Evolutionary conservation across 2,797 vertebrate species (phyloP).

Genomic region (Protosalanx chinensis): DNA sequence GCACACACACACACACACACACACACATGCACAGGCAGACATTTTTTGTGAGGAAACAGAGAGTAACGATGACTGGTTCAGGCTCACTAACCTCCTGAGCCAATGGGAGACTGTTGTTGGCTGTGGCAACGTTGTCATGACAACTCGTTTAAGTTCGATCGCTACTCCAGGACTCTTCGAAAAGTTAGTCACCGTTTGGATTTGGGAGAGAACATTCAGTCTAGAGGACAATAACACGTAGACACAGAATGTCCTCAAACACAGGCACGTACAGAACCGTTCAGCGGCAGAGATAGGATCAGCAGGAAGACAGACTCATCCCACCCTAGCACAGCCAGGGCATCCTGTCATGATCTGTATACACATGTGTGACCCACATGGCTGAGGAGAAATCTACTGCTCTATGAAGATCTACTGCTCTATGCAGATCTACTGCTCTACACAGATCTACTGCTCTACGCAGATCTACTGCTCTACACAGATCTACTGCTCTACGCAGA

Average conservation of each 20-base stretch:
- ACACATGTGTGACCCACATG: constrained; percentile 68
- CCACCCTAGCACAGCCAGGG: background rate
- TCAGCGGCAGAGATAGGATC: background rate
- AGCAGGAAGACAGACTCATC: background rate
- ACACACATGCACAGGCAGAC: constrained; percentile 1
- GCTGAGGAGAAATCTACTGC: constrained; percentile 46
- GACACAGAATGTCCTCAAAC: background rate
- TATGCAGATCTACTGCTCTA: too few relatives aligned
- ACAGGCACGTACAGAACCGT: background rate
- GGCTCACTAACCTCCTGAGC: constrained; percentile 22
- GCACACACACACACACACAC: constrained; percentile 17
- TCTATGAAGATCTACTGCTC: constrained; percentile 27
- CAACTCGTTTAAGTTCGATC: too few relatives aligned
- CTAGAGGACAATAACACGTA: background rate
- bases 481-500: too few relatives aligned
- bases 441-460: too few relatives aligned
- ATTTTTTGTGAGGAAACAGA: background rate
- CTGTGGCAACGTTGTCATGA: background rate
- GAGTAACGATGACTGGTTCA: background rate
- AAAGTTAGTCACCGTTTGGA: too few relatives aligned
- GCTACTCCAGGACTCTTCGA: too few relatives aligned
- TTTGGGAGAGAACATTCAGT: too few relatives aligned
- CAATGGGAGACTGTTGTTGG: constrained; percentile 25
- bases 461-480: too few relatives aligned
- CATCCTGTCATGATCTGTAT: constrained; percentile 50